Conservation (phyloP, 2,113 vertebrate species). For the Erythrocercus mccallii region DNA sequence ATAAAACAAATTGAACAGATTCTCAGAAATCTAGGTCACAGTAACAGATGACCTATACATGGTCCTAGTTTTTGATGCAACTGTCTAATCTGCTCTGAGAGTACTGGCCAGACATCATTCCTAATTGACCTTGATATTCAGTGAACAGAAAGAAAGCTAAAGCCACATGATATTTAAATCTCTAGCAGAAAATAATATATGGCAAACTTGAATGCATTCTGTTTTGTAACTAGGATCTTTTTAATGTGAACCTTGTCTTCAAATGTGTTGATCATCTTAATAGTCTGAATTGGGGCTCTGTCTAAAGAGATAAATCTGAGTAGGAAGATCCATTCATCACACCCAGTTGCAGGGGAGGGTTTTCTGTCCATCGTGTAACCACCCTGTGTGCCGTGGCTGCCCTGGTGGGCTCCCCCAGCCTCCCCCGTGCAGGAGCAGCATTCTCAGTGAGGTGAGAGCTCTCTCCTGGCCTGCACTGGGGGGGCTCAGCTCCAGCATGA, state of each 20-base stretch:
- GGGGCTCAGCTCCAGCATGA: not conserved
- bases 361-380: fast-evolving
- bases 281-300: not conserved
- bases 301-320: not conserved
- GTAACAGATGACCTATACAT: slow-evolving; percentile 62
- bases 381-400: fast-evolving
- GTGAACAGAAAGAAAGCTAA: slow-evolving; percentile 79
- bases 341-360: not conserved
- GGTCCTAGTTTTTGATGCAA: slow-evolving; percentile 64
- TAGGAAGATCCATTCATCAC: not conserved
- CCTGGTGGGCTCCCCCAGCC: not conserved
- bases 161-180: slow-evolving; percentile 57
- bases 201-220: not conserved
- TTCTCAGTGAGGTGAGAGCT: not conserved
- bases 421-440: fast-evolving
- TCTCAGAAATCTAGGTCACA: slow-evolving; percentile 68
- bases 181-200: slow-evolving; percentile 44
- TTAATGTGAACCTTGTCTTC: not conserved
- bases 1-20: slow-evolving; percentile 60
- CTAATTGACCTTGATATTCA: slow-evolving; percentile 88
- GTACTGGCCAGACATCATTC: slow-evolving; percentile 76
- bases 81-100: slow-evolving; percentile 83
- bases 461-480: not conserved
- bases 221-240: not conserved
- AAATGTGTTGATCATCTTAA: not conserved